A percentile compares a stretch with the other conserved stretches of the same genome.
Evolutionary conservation across 2,797 vertebrate species (phyloP).

Genomic region (Thamnophis elegans): DNA sequence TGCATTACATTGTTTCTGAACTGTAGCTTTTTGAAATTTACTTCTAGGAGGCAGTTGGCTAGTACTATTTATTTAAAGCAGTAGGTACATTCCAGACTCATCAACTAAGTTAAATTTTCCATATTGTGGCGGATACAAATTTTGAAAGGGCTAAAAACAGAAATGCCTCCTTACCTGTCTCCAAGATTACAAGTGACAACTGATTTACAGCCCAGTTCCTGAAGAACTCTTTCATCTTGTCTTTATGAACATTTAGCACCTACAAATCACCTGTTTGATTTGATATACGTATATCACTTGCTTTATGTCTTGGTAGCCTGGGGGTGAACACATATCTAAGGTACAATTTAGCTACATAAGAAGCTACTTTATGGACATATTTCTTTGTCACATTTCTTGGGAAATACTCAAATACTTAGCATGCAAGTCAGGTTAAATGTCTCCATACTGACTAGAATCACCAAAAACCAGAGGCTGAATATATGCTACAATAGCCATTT

Average conservation of each 20-base stretch:
- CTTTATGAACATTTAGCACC: slow-evolving; percentile 64
- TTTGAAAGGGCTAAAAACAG: slow-evolving; percentile 53
- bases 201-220: slow-evolving; percentile 59
- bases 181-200: slow-evolving; percentile 47
- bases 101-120: slow-evolving; percentile 42
- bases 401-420: slow-evolving; percentile 29
- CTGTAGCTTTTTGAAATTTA: slow-evolving; percentile 51
- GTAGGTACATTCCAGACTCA: slow-evolving; percentile 52
- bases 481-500: slow-evolving; percentile 15
- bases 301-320: slow-evolving; percentile 56
- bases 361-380: slow-evolving; percentile 53
- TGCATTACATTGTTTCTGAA: slow-evolving; percentile 47
- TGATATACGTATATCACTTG: slow-evolving; percentile 46
- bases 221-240: slow-evolving; percentile 65
- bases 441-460: slow-evolving; percentile 24
- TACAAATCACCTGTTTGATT: slow-evolving; percentile 62
- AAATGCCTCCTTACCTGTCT: slow-evolving; percentile 43
- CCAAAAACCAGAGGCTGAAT: slow-evolving; percentile 20
- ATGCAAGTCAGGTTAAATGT: not conserved
- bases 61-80: slow-evolving; percentile 28
- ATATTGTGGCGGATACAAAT: slow-evolving; percentile 29
- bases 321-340: slow-evolving; percentile 55
- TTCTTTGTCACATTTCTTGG: not conserved
- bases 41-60: slow-evolving; percentile 53
- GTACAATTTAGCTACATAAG: slow-evolving; percentile 63